Percentiles rank a stretch among this genome's conserved stretches.
Evolutionary conservation across 2,113 vertebrate genomes (phyloP).

Genomic region (Lipotes vexillifer): DNA sequence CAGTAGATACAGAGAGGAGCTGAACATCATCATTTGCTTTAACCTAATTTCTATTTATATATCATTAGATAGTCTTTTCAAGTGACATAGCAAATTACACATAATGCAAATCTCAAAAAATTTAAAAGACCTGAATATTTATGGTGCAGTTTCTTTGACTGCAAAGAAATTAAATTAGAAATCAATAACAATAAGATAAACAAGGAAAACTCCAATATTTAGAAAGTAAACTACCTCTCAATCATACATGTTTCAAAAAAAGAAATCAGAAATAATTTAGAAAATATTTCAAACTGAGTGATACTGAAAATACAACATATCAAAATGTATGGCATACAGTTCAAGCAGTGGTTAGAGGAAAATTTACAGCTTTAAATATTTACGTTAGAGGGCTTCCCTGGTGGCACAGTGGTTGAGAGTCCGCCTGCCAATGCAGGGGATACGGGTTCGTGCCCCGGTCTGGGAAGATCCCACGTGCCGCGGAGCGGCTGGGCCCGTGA

Average conservation of each 20-base stretch:
- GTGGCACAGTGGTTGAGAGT: too few relatives aligned
- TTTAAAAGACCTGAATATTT: neutral
- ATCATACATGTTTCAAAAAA: neutral
- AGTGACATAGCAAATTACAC: neutral
- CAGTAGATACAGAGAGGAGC: neutral
- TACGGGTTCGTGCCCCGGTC: too few relatives aligned
- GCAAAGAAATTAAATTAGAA: neutral
- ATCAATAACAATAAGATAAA: neutral
- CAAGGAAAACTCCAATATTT: neutral
- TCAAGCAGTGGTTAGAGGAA: neutral
- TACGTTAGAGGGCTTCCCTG: neutral
- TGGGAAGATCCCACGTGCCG: too few relatives aligned
- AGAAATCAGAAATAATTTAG: neutral
- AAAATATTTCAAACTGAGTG: neutral
- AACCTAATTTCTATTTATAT: neutral
- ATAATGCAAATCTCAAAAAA: neutral
- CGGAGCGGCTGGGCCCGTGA: too few relatives aligned
- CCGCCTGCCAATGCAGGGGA: too few relatives aligned
- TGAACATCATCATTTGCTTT: neutral
- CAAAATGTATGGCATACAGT: neutral
- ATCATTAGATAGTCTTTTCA: neutral
- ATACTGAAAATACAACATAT: neutral
- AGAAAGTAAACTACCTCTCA: neutral
- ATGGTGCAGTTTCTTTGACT: neutral
- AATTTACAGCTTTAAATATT: neutral